These are phyloP conservation scores for Paedocypris sp. DNA, from an alignment of 2,113 vertebrate genomes.

Conservation along the genomic window DNA sequence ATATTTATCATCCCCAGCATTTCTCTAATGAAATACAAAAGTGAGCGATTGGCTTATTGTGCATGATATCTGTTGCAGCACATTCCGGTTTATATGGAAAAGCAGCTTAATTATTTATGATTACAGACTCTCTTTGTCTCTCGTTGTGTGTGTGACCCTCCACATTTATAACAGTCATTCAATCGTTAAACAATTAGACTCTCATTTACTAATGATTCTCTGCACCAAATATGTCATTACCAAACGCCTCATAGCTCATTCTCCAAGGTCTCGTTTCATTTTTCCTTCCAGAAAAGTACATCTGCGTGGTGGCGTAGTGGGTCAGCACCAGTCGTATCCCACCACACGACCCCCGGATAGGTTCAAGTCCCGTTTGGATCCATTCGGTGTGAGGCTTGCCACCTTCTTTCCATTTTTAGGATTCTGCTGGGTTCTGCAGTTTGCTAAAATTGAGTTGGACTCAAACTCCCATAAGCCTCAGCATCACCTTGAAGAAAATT, in stretches of 20 bases:
- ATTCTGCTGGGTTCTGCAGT: too few species aligned
- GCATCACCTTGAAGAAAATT: too few species aligned
- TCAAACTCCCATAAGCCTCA: too few species aligned
- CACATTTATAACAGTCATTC: slow-evolving; percentile 23
- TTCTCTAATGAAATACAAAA: slow-evolving; percentile 9
- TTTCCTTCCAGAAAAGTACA: neutral
- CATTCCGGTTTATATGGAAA: slow-evolving; percentile 22
- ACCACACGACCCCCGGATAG: too few species aligned
- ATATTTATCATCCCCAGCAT: slow-evolving; percentile 21
- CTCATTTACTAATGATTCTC: slow-evolving; percentile 30
- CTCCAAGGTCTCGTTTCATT: neutral
- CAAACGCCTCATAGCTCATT: slow-evolving; percentile 7
- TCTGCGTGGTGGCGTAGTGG: too few species aligned
- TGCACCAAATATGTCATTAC: slow-evolving; percentile 21
- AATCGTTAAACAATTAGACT: slow-evolving; percentile 24
- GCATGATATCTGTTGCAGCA: slow-evolving; percentile 8
- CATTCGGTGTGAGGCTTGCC: too few species aligned
- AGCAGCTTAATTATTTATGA: slow-evolving; percentile 31
- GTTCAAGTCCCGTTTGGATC: too few species aligned
- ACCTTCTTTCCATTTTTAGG: too few species aligned
- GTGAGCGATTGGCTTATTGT: slow-evolving; percentile 26
- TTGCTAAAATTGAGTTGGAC: too few species aligned
- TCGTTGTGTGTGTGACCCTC: neutral
- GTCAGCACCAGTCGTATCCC: too few species aligned
- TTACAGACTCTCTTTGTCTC: slow-evolving; percentile 16